Conservation (phyloP, 2,797 vertebrate species). For the Peromyscus attwateri region DNA sequence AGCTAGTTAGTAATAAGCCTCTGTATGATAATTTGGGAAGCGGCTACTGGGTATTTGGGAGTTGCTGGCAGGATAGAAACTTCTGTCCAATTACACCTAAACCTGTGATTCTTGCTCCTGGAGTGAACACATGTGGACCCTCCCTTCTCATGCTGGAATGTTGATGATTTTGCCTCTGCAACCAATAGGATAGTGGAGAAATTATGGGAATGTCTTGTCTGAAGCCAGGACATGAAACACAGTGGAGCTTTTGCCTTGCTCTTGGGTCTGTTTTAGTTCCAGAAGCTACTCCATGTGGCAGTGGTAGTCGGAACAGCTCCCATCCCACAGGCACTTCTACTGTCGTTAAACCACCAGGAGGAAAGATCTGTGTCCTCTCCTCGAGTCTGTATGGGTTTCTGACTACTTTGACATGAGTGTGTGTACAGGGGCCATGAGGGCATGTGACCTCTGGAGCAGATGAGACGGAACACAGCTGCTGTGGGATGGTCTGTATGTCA, state of each 20-base stretch:
- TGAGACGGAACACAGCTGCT: background rate
- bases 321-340: background rate
- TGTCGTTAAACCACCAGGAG: background rate
- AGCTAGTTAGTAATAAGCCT: too few relatives aligned
- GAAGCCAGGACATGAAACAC: background rate
- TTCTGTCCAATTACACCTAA: background rate
- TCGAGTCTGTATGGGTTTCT: background rate
- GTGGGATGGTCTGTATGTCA: too few relatives aligned
- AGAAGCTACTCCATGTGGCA: background rate
- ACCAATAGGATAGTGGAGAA: background rate
- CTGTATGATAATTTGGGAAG: too few relatives aligned
- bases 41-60: too few relatives aligned
- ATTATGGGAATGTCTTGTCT: background rate
- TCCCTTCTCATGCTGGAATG: background rate
- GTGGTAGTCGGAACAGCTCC: background rate
- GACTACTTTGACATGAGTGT: background rate
- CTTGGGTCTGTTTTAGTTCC: background rate
- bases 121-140: background rate
- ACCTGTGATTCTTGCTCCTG: background rate
- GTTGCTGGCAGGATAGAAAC: too few relatives aligned
- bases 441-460: background rate
- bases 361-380: background rate
- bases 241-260: slow-evolving; percentile 9
- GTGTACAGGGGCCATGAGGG: background rate
- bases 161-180: background rate